A percentile compares a stretch with the other conserved stretches of the same genome.
Evolutionary conservation across 2,113 vertebrate genomes (phyloP).

Genomic region (Corythornis cristatus): DNA sequence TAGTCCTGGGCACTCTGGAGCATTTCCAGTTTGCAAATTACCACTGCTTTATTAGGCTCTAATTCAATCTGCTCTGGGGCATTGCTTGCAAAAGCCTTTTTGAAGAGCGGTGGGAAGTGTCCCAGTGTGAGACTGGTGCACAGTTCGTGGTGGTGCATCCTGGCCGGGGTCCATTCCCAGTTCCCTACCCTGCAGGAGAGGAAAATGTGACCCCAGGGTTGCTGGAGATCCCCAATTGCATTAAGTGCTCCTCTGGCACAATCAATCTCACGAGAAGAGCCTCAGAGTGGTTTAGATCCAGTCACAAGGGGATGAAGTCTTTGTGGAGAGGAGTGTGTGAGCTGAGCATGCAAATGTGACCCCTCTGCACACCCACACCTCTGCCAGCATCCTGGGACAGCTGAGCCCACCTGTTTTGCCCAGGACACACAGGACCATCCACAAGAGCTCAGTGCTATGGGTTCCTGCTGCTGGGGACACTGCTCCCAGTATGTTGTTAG

Average conservation of each 20-base stretch:
- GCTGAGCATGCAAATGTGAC: background rate
- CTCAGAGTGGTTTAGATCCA: background rate
- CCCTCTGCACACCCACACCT: background rate
- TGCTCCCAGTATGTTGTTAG: background rate
- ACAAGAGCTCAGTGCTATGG: rapidly evolving
- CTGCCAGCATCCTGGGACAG: background rate
- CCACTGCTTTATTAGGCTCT: slow-evolving; percentile 38
- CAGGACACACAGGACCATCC: rapidly evolving
- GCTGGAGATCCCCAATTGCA: background rate
- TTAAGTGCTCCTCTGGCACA: background rate
- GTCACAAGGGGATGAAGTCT: background rate
- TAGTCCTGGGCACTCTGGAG: slow-evolving; percentile 18
- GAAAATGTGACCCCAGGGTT: background rate
- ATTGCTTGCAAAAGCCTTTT: slow-evolving; percentile 17
- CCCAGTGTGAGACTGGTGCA: background rate
- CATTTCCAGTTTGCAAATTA: slow-evolving; percentile 57
- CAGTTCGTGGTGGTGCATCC: background rate
- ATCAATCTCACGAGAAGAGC: background rate
- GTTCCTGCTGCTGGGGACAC: background rate
- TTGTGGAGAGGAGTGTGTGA: background rate
- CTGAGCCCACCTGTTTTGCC: background rate
- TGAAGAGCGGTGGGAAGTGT: background rate
- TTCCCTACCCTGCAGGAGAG: background rate
- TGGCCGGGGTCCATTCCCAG: background rate
- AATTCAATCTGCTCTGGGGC: background rate